These are phyloP conservation scores for Zapornia atra DNA, from an alignment of 2,113 vertebrate genomes.

Conservation along the genomic window DNA sequence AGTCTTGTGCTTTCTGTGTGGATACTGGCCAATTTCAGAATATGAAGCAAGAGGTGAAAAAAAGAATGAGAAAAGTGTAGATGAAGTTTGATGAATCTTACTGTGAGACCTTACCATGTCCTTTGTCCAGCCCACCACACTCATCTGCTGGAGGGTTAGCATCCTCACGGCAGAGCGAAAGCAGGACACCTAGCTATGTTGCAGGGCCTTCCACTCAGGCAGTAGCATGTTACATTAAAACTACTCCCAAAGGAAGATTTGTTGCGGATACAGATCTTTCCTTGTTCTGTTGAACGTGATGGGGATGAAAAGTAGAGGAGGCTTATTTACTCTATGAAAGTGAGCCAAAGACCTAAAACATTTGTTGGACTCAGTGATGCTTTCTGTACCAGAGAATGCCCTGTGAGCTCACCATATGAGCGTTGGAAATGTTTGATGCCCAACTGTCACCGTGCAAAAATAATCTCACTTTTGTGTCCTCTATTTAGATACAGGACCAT, in stretches of 20 bases:
- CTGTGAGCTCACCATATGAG: neutral
- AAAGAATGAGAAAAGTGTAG: neutral
- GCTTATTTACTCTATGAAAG: neutral
- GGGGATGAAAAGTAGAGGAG: neutral
- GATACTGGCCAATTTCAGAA: neutral
- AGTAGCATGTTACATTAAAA: neutral
- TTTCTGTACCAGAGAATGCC: neutral
- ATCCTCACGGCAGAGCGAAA: neutral
- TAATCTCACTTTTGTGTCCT: neutral
- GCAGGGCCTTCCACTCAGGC: neutral
- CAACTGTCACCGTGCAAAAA: neutral
- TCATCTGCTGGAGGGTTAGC: neutral
- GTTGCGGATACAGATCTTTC: neutral
- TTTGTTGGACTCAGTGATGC: neutral
- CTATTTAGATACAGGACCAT: neutral
- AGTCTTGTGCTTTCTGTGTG: neutral
- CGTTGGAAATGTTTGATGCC: neutral
- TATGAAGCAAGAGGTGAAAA: neutral
- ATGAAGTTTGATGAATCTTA: neutral
- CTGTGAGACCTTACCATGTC: neutral
- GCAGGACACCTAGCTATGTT: neutral
- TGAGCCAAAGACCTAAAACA: neutral
- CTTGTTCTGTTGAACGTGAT: neutral
- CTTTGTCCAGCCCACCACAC: neutral
- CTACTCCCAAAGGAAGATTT: neutral